A percentile compares a stretch with the other conserved stretches of the same genome.
These are phyloP conservation scores for Drosophila vallismaia DNA, from an alignment of 2,888 invertebrate species.

Conservation along the genomic window DNA sequence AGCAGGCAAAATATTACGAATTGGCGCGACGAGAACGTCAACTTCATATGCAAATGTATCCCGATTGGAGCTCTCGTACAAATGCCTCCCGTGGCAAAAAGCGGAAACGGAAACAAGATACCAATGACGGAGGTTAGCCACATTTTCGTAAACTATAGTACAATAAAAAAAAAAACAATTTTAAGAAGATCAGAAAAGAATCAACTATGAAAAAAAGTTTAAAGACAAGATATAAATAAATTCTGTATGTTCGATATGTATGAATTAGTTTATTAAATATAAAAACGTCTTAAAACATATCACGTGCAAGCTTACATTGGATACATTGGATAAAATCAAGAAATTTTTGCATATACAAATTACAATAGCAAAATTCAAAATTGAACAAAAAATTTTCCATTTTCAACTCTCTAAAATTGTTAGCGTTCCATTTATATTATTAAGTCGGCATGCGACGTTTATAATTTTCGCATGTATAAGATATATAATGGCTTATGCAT, in stretches of 20 bases:
- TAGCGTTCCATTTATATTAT: background rate
- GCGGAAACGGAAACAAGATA: constrained; percentile 99
- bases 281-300: constrained; percentile 7
- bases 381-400: background rate
- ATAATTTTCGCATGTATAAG: background rate
- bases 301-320: background rate
- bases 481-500: background rate
- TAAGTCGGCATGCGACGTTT: background rate
- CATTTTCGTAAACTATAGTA: constrained; percentile 58
- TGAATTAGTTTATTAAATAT: background rate
- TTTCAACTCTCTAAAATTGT: background rate
- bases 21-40: constrained; percentile 99
- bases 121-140: constrained; percentile 95
- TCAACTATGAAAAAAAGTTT: background rate
- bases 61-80: constrained; percentile 99
- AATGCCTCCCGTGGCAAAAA: constrained; percentile 99
- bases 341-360: background rate
- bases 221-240: constrained; percentile 7
- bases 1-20: constrained; percentile 99
- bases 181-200: constrained; percentile 19
- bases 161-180: constrained; percentile 29
- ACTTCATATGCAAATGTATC: constrained; percentile 99
- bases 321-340: background rate
- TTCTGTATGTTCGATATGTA: constrained; percentile 4
- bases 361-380: background rate